A percentile compares a stretch with the other conserved stretches of the same genome.
Evolutionary conservation across 2,113 vertebrate genomes (phyloP).

Genomic region (Odocoileus virginianus): DNA sequence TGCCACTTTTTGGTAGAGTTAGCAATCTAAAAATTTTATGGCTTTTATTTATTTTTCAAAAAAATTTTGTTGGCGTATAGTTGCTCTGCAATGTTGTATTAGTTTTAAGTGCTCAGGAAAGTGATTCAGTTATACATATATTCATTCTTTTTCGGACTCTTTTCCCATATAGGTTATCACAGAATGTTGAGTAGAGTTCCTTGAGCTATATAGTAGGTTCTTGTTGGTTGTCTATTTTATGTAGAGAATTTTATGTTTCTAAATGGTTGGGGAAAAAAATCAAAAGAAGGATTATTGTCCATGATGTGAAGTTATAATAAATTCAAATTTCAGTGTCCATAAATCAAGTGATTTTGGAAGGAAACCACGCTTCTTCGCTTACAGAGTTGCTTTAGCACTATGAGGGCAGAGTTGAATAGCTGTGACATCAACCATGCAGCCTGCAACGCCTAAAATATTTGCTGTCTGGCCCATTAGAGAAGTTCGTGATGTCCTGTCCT

Average conservation of each 20-base stretch:
- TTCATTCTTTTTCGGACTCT: background rate
- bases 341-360: background rate
- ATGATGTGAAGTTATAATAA: background rate
- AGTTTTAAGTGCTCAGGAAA: background rate
- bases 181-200: background rate
- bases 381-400: background rate
- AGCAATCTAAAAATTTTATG: background rate
- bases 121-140: background rate
- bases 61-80: background rate
- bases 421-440: background rate
- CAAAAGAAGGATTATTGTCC: background rate
- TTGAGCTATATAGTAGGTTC: background rate
- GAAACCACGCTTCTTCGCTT: background rate
- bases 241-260: background rate
- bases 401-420: background rate
- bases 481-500: background rate
- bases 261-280: background rate
- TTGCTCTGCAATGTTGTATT: background rate
- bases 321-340: background rate
- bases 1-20: background rate
- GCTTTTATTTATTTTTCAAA: background rate
- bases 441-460: background rate
- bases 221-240: background rate
- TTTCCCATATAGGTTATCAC: background rate
- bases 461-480: background rate